Evolutionary conservation across 2,113 vertebrate species (phyloP).

Genomic region (Accipiter virgatus): DNA sequence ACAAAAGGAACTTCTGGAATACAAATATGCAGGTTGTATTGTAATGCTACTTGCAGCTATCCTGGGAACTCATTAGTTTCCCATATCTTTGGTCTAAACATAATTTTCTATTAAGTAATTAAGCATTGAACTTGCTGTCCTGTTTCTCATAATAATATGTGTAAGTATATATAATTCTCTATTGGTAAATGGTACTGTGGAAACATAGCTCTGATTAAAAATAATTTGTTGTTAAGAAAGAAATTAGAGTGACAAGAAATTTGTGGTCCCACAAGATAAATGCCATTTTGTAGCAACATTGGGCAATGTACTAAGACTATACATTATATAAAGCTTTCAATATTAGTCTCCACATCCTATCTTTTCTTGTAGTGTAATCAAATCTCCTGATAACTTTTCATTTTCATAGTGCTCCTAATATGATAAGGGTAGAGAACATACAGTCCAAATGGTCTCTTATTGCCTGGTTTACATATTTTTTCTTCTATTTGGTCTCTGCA

Average conservation of each 20-base stretch:
- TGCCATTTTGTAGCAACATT: neutral
- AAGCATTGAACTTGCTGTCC: neutral
- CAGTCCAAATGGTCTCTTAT: neutral
- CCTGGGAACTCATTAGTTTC: constrained; percentile 37
- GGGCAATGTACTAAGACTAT: neutral
- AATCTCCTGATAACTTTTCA: neutral
- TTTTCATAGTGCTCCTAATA: neutral
- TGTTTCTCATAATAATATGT: neutral
- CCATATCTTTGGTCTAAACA: constrained; percentile 2
- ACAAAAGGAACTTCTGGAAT: neutral
- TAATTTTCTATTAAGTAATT: constrained; percentile 21
- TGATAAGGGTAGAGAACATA: neutral
- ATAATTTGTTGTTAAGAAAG: neutral
- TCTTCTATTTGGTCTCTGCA: neutral
- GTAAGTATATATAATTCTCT: neutral
- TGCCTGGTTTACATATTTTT: neutral
- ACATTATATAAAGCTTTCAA: neutral
- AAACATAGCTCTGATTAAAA: constrained; percentile 26
- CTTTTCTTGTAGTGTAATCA: neutral
- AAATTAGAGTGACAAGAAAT: neutral
- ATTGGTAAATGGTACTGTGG: neutral
- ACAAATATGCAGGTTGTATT: neutral
- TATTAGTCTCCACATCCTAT: neutral
- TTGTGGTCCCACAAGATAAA: neutral
- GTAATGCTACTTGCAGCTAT: neutral